Evolutionary conservation across 2,113 vertebrate species (phyloP), one percentile per base, ranked within the genome.

Genomic region (Pungitius pungitius): DNA sequence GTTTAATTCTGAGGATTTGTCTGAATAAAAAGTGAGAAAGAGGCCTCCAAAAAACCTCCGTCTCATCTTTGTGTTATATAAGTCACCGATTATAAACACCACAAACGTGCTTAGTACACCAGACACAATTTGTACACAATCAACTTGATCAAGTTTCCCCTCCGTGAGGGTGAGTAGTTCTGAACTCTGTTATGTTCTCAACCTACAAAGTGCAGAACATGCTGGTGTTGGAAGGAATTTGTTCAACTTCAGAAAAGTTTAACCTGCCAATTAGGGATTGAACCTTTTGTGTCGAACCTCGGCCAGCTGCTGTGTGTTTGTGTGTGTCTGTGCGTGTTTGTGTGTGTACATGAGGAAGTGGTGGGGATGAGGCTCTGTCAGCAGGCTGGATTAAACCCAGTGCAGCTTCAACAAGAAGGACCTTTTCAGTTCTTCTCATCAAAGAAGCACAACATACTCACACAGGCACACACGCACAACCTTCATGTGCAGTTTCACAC

Each of bases 361-460:
- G 54, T 76, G 57, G 63, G 79, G 88, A 85, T 88, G 89, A 90
- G 60, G 71, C 84, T 87, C 89, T 90, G 87, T 90, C 88, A 91
- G 76, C 88, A 85, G 76, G 80, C 58, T 65, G 89, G 89, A 91
- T 92, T 87, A 90, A 37, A 88, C 65, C 63, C 70, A 77, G 67
- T 67, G 69, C 59, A 78, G 77, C 77, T 80, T 30, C 81, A 78
- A 79, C 75, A 86, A 89, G 84, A 84, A 69, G 65, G 84, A 87
- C 81, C 85, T 81, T 90, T 87, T 85, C 71, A 84, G 78, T 80
- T 27, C 56, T 69, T 67, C 70, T 83, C 85, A 88, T 89, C 87
- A 92, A 91, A 90, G 84, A 75, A 76, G 67, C 61, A 54, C 59
- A 15, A 55, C 70, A 52, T 4, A 76, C 42, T 73, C 43, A 69